These are phyloP conservation scores for Pseudopleuronectes americanus DNA, from an alignment of 2,797 vertebrate species.

Conservation along the genomic window DNA sequence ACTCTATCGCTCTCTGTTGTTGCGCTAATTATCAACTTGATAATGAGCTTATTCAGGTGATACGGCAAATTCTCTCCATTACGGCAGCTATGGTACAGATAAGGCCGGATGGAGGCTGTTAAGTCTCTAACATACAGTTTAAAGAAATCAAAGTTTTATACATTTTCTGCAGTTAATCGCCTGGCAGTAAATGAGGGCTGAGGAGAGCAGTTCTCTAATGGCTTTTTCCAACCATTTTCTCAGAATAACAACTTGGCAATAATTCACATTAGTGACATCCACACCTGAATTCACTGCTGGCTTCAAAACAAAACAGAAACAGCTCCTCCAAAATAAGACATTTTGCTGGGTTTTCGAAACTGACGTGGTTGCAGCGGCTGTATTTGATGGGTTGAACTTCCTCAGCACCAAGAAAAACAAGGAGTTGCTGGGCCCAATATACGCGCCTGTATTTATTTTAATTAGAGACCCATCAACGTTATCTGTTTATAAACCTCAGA, in stretches of 20 bases:
- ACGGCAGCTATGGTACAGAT: slow-evolving; percentile 11
- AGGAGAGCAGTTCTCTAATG: slow-evolving; percentile 18
- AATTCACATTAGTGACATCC: slow-evolving; percentile 43
- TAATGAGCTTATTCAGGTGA: slow-evolving; percentile 58
- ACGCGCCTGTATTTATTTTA: slow-evolving; percentile 38
- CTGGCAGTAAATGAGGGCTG: slow-evolving; percentile 1
- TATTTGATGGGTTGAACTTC: slow-evolving; percentile 30
- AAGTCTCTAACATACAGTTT: slow-evolving; percentile 9
- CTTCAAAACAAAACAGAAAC: slow-evolving; percentile 43
- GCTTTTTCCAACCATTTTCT: slow-evolving; percentile 26
- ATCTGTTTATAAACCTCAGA: slow-evolving; percentile 54
- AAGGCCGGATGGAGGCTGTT: slow-evolving; percentile 1
- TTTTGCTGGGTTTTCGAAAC: slow-evolving; percentile 34
- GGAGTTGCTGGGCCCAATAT: slow-evolving; percentile 33
- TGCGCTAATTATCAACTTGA: slow-evolving; percentile 66
- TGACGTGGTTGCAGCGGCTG: slow-evolving; percentile 6
- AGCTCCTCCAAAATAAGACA: slow-evolving; percentile 26
- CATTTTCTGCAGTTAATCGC: background rate
- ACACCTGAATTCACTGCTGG: slow-evolving; percentile 42
- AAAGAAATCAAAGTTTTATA: slow-evolving; percentile 11
- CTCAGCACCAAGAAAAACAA: slow-evolving; percentile 22
- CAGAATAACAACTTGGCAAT: slow-evolving; percentile 35
- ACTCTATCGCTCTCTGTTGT: slow-evolving; percentile 44
- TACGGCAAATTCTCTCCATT: slow-evolving; percentile 15
- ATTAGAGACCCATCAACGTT: slow-evolving; percentile 41